Percentiles rank a stretch among this genome's conserved stretches.
Evolutionary conservation across 2,113 vertebrate genomes (phyloP).

Genomic region (Sylvia atricapilla): DNA sequence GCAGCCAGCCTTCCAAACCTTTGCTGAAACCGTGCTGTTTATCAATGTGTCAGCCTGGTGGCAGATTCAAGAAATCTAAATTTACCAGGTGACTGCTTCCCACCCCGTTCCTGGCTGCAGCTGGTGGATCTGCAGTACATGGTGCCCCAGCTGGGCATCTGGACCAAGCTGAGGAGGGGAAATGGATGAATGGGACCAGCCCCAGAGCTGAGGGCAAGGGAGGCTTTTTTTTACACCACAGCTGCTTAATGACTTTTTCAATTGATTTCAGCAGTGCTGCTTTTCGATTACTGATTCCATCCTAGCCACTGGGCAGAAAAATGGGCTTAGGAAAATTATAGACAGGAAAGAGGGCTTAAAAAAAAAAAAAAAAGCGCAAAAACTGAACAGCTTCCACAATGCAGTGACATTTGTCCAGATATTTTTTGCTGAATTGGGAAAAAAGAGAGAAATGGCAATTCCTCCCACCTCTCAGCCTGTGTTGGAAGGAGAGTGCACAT

Average conservation of each 20-base stretch:
- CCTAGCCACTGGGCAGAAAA: slow-evolving; percentile 40
- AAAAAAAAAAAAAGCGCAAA: not conserved
- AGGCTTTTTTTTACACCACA: slow-evolving; percentile 28
- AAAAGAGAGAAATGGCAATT: not conserved
- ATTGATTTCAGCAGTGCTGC: slow-evolving; percentile 54
- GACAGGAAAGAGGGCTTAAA: not conserved
- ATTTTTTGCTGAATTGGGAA: slow-evolving; percentile 4
- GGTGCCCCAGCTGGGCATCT: slow-evolving; percentile 23
- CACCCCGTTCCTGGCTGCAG: slow-evolving; percentile 42
- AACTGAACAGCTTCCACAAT: not conserved
- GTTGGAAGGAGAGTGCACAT: not conserved
- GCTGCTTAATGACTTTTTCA: slow-evolving; percentile 60
- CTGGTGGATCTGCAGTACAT: slow-evolving; percentile 70
- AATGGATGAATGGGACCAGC: slow-evolving; percentile 9
- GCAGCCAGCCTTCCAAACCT: slow-evolving; percentile 58
- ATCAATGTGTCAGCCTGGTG: slow-evolving; percentile 76
- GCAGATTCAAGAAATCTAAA: slow-evolving; percentile 80
- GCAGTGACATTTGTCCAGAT: not conserved
- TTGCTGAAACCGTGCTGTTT: slow-evolving; percentile 67
- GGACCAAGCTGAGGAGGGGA: not conserved
- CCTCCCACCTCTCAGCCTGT: not conserved
- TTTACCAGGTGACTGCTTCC: slow-evolving; percentile 71
- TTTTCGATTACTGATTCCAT: slow-evolving; percentile 59
- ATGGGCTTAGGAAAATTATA: slow-evolving; percentile 2
- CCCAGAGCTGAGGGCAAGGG: not conserved